phyloP scores from a whole-genome alignment of 2,797 vertebrate genomes.

The Galago senegalensis region DNA sequence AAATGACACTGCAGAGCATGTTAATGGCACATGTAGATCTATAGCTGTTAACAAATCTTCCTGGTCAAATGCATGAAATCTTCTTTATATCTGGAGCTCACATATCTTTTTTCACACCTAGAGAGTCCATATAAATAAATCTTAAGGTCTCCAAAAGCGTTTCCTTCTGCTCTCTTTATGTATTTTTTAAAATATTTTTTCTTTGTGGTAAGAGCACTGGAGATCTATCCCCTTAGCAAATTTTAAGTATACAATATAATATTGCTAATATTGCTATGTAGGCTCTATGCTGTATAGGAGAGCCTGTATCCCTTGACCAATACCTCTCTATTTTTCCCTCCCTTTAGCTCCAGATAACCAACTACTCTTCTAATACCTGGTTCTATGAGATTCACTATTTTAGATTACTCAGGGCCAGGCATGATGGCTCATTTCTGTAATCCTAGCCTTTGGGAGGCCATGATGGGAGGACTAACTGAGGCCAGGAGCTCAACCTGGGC shows the following conservation, averaged over 20 bases:
- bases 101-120: constrained; percentile 6
- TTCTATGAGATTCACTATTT: neutral
- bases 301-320: neutral
- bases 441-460: neutral
- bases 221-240: neutral
- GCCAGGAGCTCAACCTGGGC: neutral
- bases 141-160: constrained; percentile 14
- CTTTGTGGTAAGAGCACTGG: neutral
- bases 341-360: neutral
- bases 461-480: neutral
- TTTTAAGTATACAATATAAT: neutral
- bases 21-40: neutral
- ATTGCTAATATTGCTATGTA: neutral
- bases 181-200: constrained; percentile 19
- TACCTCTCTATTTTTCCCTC: too few relatives aligned
- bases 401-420: neutral
- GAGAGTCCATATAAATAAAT: constrained; percentile 30
- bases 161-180: neutral
- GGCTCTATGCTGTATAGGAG: neutral
- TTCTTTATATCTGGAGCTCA: constrained; percentile 47
- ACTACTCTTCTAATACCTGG: too few relatives aligned
- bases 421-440: neutral
- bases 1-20: constrained; percentile 66
- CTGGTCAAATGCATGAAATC: neutral
- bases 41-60: constrained; percentile 35